Evolutionary conservation across 2,888 invertebrate species (phyloP).

Genomic region (Cheilosia grossa): DNA sequence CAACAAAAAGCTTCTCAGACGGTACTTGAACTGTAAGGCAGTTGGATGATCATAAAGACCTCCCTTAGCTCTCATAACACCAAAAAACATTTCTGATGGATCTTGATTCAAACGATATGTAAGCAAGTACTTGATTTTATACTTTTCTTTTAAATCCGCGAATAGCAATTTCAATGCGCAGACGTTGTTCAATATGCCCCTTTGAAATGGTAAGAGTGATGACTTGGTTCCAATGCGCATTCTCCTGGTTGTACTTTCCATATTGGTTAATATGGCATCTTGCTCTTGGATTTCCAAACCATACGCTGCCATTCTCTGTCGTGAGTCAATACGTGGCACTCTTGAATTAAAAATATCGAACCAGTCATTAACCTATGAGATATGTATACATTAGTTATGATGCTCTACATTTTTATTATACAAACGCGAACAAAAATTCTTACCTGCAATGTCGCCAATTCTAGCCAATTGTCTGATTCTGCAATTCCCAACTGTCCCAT

Average conservation of each 20-base stretch:
- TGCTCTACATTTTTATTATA: neutral
- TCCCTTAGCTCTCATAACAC: too few relatives aligned
- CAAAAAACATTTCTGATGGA: too few relatives aligned
- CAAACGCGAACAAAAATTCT: neutral
- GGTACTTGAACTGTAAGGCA: too few relatives aligned
- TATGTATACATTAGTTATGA: slow-evolving; percentile 12
- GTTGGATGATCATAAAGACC: too few relatives aligned
- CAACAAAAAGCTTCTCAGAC: slow-evolving; percentile 2
- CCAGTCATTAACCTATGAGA: slow-evolving; percentile 73
- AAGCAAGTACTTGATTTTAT: too few relatives aligned
- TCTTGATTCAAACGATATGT: too few relatives aligned
- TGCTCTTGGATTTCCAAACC: slow-evolving; percentile 69
- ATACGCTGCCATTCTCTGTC: slow-evolving; percentile 71
- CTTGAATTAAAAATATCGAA: slow-evolving; percentile 76
- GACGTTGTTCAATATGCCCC: slow-evolving; percentile 72
- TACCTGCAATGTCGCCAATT: slow-evolving; percentile 72
- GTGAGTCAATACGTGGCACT: slow-evolving; percentile 63
- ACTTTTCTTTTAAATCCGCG: neutral
- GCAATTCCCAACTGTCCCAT: slow-evolving; percentile 58
- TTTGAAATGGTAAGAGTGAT: slow-evolving; percentile 76
- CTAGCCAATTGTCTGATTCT: slow-evolving; percentile 56
- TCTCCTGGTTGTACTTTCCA: slow-evolving; percentile 60
- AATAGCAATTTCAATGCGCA: slow-evolving; percentile 35
- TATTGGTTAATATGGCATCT: slow-evolving; percentile 70
- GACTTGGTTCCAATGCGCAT: slow-evolving; percentile 65